Conservation (phyloP, 2,888 invertebrate genomes). For the Harpalus rubripes region DNA sequence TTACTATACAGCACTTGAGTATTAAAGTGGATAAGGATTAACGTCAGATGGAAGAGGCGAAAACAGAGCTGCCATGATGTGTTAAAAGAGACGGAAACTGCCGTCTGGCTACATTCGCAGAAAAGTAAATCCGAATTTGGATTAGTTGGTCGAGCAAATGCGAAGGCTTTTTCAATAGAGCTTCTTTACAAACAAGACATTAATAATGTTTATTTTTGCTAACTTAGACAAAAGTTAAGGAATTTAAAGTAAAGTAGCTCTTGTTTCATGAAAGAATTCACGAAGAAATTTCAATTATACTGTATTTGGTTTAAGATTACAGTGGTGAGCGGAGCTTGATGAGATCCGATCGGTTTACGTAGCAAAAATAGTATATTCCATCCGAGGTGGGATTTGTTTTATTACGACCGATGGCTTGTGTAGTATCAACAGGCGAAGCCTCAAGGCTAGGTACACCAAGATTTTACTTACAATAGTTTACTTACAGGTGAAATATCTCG, state of each 20-base stretch:
- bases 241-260: background rate
- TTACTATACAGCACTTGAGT: background rate
- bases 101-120: background rate
- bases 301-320: no score
- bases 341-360: no score
- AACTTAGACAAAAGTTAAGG: background rate
- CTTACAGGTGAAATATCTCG: no score
- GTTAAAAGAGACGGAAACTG: background rate
- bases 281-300: background rate
- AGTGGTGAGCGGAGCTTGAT: no score
- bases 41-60: background rate
- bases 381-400: no score
- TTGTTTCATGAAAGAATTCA: background rate
- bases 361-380: no score
- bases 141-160: background rate
- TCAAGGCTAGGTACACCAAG: no score
- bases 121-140: background rate
- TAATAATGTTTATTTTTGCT: background rate
- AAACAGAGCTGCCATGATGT: background rate
- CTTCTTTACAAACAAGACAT: background rate
- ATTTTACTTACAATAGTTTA: no score
- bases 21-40: background rate
- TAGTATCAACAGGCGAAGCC: no score
- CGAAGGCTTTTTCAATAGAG: background rate
- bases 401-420: no score